These are phyloP conservation scores for Otus sunia DNA, from an alignment of 2,113 vertebrate genomes.

Conservation along the genomic window DNA sequence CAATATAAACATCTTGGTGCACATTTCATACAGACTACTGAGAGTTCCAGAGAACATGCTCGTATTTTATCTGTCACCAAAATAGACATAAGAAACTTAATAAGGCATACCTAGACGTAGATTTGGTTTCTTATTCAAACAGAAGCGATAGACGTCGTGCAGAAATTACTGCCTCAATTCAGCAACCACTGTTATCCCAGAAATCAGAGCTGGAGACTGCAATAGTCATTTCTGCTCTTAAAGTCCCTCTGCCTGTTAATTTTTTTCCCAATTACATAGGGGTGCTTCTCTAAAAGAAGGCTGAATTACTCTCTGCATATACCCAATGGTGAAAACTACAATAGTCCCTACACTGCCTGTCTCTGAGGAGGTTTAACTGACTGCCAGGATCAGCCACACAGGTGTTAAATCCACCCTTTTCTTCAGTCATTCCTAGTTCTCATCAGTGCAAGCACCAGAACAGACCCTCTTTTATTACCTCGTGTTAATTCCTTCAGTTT, in stretches of 20 bases:
- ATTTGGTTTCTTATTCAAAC: not conserved
- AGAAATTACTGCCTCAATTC: slow-evolving; percentile 5
- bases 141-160: not conserved
- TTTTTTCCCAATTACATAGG: not conserved
- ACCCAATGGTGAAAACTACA: not conserved
- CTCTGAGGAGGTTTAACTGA: not conserved
- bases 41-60: not conserved
- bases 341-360: not conserved
- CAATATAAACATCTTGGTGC: not conserved
- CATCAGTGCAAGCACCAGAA: not conserved
- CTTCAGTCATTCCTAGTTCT: not conserved
- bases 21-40: not conserved
- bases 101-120: not conserved
- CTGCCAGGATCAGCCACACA: not conserved
- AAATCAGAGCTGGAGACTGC: not conserved
- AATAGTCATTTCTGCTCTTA: not conserved
- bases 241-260: not conserved
- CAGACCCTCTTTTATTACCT: not conserved
- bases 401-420: not conserved
- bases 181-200: not conserved
- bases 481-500: not conserved
- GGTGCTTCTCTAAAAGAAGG: not conserved
- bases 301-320: not conserved
- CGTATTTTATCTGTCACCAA: not conserved
- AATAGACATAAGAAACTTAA: not conserved